Evolutionary conservation across 2,888 invertebrate genomes (phyloP).

Genomic region (Brenthis ino): DNA sequence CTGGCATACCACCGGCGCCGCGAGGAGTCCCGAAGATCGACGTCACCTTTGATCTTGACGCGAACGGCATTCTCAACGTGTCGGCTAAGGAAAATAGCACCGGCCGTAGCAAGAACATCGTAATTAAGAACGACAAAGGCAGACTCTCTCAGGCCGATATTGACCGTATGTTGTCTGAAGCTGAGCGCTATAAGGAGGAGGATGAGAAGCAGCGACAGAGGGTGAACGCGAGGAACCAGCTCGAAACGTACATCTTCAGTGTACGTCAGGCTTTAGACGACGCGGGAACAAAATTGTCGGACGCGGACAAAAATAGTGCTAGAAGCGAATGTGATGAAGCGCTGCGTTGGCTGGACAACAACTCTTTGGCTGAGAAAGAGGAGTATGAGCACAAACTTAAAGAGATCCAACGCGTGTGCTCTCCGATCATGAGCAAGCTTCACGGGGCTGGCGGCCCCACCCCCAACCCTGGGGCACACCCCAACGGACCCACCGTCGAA

Average conservation of each 20-base stretch:
- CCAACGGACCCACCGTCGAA: no score
- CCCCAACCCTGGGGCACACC: conserved; percentile 45
- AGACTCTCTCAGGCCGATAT: conserved; percentile 86
- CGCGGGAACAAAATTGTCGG: conserved; percentile 78
- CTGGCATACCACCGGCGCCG: conserved; percentile 84
- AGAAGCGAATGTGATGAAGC: conserved; percentile 82
- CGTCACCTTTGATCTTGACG: conserved; percentile 89
- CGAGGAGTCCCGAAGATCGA: conserved; percentile 86
- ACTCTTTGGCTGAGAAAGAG: conserved; percentile 84
- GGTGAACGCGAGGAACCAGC: conserved; percentile 86
- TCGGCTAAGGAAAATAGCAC: conserved; percentile 85
- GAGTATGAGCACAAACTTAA: conserved; percentile 63
- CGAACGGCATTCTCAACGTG: conserved; percentile 91
- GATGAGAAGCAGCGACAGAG: conserved; percentile 76
- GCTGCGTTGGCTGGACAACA: conserved; percentile 85
- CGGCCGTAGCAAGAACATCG: conserved; percentile 85
- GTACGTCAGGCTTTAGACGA: conserved; percentile 86
- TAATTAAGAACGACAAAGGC: conserved; percentile 91
- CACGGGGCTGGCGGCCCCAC: conserved; percentile 2
- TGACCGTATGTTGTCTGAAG: conserved; percentile 87
- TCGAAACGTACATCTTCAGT: conserved; percentile 79
- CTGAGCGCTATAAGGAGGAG: conserved; percentile 85
- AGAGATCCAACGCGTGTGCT: conserved; percentile 11
- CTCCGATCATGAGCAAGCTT: conserved; percentile 11
- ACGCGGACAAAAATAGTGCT: conserved; percentile 83